These are phyloP conservation scores for Tricholaema leucomelas DNA, from an alignment of 2,113 vertebrate genomes.

Conservation along the genomic window DNA sequence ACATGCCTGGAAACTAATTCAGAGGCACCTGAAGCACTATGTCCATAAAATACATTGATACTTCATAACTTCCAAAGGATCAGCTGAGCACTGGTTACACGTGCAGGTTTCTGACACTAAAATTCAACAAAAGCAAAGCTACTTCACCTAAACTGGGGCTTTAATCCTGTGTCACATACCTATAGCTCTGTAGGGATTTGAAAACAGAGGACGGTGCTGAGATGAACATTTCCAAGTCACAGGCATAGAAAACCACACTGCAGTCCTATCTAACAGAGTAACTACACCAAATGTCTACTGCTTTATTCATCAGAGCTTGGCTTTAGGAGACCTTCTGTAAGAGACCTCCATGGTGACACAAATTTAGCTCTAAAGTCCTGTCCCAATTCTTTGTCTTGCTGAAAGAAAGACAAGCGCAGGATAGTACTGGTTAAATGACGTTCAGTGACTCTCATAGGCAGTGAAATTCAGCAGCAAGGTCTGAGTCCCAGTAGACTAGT, in stretches of 20 bases:
- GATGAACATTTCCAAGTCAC: not conserved
- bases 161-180: not conserved
- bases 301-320: not conserved
- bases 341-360: not conserved
- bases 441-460: not conserved
- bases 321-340: not conserved
- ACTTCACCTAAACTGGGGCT: not conserved
- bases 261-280: not conserved
- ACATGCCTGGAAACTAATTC: not conserved
- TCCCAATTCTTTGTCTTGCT: not conserved
- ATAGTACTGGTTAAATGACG: not conserved
- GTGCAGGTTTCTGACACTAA: not conserved
- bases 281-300: not conserved
- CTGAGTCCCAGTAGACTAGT: not conserved
- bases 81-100: not conserved
- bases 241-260: not conserved
- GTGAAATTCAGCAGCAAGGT: not conserved
- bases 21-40: not conserved
- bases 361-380: not conserved
- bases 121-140: not conserved
- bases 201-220: not conserved
- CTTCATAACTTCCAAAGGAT: not conserved
- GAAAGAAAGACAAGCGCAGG: not conserved
- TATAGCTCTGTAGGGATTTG: not conserved
- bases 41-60: not conserved